Percentiles rank a stretch among this genome's conserved stretches.
These are phyloP conservation scores for Coracias cyanogaster DNA, from an alignment of 2,797 vertebrate species.

Conservation along the genomic window DNA sequence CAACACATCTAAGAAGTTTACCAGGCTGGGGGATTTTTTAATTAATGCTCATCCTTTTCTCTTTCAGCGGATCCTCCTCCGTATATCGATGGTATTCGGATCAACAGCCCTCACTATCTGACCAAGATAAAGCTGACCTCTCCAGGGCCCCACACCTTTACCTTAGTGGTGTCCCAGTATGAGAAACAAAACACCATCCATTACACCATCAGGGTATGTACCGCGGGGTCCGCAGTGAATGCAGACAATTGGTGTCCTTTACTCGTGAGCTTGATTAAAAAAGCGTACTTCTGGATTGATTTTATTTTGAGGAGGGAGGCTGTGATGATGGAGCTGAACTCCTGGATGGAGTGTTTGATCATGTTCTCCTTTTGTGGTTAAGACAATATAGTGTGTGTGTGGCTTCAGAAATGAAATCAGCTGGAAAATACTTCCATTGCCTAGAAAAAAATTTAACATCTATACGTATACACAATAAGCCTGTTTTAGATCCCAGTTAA, in stretches of 20 bases:
- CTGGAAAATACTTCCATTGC: background rate
- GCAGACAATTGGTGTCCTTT: background rate
- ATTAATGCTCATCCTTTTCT: background rate
- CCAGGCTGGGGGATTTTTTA: background rate
- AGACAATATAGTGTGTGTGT: background rate
- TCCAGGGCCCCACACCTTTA: slow-evolving; percentile 91
- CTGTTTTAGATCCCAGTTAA: background rate
- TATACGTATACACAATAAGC: background rate
- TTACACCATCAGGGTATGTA: slow-evolving; percentile 93
- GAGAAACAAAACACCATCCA: slow-evolving; percentile 99
- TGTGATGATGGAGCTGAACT: background rate
- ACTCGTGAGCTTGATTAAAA: background rate
- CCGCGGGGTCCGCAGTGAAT: background rate
- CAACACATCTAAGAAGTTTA: background rate
- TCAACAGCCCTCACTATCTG: slow-evolving; percentile 98
- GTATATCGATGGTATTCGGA: slow-evolving; percentile 96
- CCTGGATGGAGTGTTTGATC: background rate
- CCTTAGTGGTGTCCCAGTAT: slow-evolving; percentile 98
- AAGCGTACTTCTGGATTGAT: background rate
- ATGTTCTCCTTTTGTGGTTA: background rate
- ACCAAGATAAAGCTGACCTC: slow-evolving; percentile 94
- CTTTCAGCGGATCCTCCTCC: slow-evolving; percentile 92
- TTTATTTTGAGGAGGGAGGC: background rate
- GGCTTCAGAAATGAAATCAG: background rate
- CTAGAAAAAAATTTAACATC: background rate